Evolutionary conservation across 2,888 invertebrate genomes (phyloP), one percentile per base, ranked within the genome.

Genomic region (Frankliniella intonsa): DNA sequence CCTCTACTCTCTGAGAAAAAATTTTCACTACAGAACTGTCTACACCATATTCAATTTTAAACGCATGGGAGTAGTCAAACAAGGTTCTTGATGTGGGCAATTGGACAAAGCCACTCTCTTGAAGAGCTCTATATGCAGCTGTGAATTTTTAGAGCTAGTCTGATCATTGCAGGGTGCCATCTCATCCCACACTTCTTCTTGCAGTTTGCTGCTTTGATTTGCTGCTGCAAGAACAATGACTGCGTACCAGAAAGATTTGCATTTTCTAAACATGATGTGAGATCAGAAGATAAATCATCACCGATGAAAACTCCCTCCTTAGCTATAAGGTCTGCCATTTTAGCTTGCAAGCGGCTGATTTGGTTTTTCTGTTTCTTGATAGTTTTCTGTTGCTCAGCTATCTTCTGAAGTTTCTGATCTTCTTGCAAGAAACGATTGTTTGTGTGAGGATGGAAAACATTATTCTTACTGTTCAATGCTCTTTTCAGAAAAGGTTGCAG

Each of bases 161-260:
- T 17, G n/a, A 65, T n/a, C 9, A 65, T 1, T n/a, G n/a, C n/a
- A n/a, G 65, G 65, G n/a, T 65, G 65, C 65, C 65, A 65, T n/a
- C n/a, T 65, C 65, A 17, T 65, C 14, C n/a, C n/a, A 17, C n/a
- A 65, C 3, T n/a, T 17, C 9, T 65, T 65, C n/a, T 65, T 65
- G 65, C 65, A 65, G 9, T n/a, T 17, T 19, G 65, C 65, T n/a
- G 17, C 17, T n/a, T 65, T 65, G n/a, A 65, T 17, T n/a, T 65
- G 65, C 65, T 65, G 65, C n/a, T 65, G 65, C 9, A 65, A n/a
- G 65, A 65, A 65, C n/a, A 65, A n/a, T 10, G 65, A 65, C n/a
- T 65, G 65, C n/a, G n/a, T 3, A 9, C 19, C 19, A n/a, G 9
- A 9, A 14, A 65, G 17, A 10, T 17, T 10, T 19, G 65, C 17